Percentiles rank a stretch among this genome's conserved stretches.
Evolutionary conservation across 2,888 invertebrate genomes (phyloP).

Genomic region (Hedychridium roseum): DNA sequence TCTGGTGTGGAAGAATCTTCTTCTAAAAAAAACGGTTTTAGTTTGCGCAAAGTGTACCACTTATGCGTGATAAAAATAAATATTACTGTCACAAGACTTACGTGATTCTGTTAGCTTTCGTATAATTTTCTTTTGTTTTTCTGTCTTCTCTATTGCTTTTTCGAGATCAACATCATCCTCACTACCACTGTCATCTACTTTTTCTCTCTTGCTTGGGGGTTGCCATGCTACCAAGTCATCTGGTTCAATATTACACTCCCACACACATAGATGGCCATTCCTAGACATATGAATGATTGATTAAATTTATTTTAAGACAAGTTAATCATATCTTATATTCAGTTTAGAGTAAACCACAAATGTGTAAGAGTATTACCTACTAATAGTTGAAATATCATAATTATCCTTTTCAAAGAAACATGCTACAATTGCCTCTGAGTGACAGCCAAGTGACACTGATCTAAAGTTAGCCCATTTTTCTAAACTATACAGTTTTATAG

Average conservation of each 20-base stretch:
- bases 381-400: constrained; percentile 84
- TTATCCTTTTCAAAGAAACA: constrained; percentile 89
- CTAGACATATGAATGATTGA: constrained; percentile 52
- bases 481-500: constrained; percentile 83
- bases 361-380: constrained; percentile 57
- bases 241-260: constrained; percentile 83
- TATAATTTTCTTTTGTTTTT: constrained; percentile 59
- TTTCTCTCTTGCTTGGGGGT: constrained; percentile 62
- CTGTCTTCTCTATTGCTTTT: constrained; percentile 68
- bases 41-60: too few species aligned
- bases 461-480: constrained; percentile 78
- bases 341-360: neutral
- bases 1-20: too few species aligned
- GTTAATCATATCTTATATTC: constrained; percentile 1
- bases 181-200: constrained; percentile 44
- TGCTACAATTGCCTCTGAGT: constrained; percentile 83
- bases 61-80: too few species aligned
- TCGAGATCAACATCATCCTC: constrained; percentile 74
- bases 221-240: constrained; percentile 71
- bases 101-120: too few species aligned
- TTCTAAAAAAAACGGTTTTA: too few species aligned
- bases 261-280: constrained; percentile 85
- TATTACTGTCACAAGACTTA: too few species aligned
- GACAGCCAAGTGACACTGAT: constrained; percentile 81
- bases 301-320: neutral